phyloP scores from a whole-genome alignment of 1,140 invertebrate species.

The Zeugodacus cucurbitae region DNA sequence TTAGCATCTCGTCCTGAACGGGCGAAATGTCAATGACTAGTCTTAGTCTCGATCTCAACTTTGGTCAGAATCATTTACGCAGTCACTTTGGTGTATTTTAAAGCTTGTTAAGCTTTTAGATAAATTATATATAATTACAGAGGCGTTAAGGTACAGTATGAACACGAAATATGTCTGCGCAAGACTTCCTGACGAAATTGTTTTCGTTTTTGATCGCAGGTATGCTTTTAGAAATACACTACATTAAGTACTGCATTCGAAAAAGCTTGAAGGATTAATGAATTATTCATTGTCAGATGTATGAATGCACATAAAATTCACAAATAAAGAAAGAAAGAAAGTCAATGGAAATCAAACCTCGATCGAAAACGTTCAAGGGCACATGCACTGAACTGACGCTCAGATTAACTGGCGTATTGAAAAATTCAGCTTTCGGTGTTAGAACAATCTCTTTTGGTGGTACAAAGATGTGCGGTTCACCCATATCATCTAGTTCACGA shows the following conservation, averaged over 20 bases:
- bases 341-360: conserved; percentile 71
- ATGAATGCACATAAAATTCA: neutral
- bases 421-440: conserved; percentile 80
- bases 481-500: conserved; percentile 68
- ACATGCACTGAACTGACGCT: conserved; percentile 92
- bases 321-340: conserved; percentile 9
- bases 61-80: conserved; percentile 30
- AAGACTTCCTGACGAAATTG: conserved; percentile 30
- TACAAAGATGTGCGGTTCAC: conserved; percentile 69
- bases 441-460: conserved; percentile 70
- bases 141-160: conserved; percentile 19
- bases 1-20: neutral
- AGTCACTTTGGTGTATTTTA: neutral
- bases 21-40: no score
- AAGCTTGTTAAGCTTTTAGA: neutral
- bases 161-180: conserved; percentile 13
- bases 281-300: neutral
- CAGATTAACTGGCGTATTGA: conserved; percentile 82
- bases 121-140: neutral
- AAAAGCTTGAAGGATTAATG: neutral
- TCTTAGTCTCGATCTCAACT: neutral
- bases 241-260: neutral
- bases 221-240: neutral
- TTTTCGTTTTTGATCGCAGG: neutral
- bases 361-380: conserved; percentile 94